Conservation (phyloP, 2,797 vertebrate genomes). For the Anomalospiza imberbis region DNA sequence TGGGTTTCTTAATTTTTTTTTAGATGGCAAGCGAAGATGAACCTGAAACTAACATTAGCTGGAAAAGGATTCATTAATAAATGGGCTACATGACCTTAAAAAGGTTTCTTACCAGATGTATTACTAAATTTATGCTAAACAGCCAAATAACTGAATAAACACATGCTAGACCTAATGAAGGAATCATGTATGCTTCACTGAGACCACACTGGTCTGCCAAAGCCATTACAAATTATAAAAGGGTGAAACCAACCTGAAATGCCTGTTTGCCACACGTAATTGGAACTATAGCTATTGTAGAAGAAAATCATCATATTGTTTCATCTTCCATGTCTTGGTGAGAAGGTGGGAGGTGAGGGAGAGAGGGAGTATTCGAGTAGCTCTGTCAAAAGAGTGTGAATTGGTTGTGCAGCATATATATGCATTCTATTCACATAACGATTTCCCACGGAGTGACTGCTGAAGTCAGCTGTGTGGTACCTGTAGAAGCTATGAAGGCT, state of each 20-base stretch:
- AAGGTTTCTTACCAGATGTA: not conserved
- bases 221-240: not conserved
- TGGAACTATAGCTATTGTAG: not conserved
- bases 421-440: not conserved
- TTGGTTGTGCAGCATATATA: not conserved
- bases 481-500: not conserved
- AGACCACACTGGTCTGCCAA: not conserved
- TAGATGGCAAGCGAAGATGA: not conserved
- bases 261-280: not conserved
- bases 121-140: not conserved
- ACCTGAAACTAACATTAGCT: not conserved
- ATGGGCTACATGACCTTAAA: not conserved
- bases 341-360: not conserved
- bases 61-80: not conserved
- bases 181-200: not conserved
- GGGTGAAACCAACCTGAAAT: not conserved
- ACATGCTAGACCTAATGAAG: not conserved
- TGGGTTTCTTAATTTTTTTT: not conserved
- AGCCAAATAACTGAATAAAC: not conserved
- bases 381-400: not conserved
- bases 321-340: not conserved
- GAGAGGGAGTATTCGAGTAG: rapidly evolving
- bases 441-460: not conserved
- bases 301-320: not conserved
- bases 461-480: not conserved